Evolutionary conservation across 1,140 invertebrate species (phyloP).

Genomic region (Leguminivora glycinivorella): DNA sequence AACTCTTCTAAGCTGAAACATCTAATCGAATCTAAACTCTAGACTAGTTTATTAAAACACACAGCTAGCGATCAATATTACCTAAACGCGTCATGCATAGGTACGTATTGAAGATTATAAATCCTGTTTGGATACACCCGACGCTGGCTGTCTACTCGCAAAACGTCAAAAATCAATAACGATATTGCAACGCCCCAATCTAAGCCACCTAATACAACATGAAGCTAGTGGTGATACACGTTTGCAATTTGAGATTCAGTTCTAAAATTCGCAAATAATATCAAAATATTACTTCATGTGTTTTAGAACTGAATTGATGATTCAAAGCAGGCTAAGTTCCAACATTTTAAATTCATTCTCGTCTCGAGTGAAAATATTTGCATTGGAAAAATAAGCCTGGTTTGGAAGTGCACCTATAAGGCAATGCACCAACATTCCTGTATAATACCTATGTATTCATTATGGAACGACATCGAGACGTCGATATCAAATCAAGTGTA

Average conservation of each 20-base stretch:
- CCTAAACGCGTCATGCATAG: neutral
- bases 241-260: slow-evolving; percentile 27
- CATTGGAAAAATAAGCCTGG: neutral
- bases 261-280: slow-evolving; percentile 27
- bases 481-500: no score
- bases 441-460: neutral
- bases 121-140: neutral
- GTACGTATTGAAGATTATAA: neutral
- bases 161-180: slow-evolving; percentile 3
- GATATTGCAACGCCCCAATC: slow-evolving; percentile 43
- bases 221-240: slow-evolving; percentile 50
- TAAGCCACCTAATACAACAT: slow-evolving; percentile 43
- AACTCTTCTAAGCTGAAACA: neutral
- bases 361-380: neutral
- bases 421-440: neutral
- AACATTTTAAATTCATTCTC: neutral
- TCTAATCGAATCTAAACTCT: neutral
- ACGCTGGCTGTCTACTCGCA: neutral
- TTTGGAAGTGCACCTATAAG: neutral
- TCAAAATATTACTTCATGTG: neutral
- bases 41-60: slow-evolving; percentile 7
- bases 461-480: neutral
- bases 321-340: neutral
- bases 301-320: slow-evolving; percentile 1
- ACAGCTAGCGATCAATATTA: neutral